These are phyloP conservation scores for Steinernema hermaphroditum DNA, from an alignment of 2,888 invertebrate species.

Conservation along the genomic window DNA sequence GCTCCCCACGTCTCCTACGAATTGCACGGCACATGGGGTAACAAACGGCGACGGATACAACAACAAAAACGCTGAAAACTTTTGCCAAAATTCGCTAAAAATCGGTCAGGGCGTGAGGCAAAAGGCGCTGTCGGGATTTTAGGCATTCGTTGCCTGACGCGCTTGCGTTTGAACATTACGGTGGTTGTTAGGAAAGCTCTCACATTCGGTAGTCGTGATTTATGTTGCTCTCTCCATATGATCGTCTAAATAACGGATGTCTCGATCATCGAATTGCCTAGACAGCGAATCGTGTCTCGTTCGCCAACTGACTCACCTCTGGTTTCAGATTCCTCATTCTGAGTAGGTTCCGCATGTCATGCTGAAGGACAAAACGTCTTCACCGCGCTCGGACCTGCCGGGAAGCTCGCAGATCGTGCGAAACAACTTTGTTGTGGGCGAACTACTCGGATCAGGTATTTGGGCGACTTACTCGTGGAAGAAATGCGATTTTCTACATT, in stretches of 20 bases:
- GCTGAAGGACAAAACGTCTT: background rate
- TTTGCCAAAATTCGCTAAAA: slow-evolving; percentile 1
- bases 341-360: no score
- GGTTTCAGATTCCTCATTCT: no score
- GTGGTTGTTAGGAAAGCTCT: background rate
- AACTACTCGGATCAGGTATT: slow-evolving; percentile 28
- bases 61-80: background rate
- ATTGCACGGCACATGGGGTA: background rate
- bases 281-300: no score
- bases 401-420: slow-evolving; percentile 45
- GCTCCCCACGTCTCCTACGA: background rate
- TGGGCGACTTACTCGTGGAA: no score
- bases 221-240: background rate
- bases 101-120: background rate
- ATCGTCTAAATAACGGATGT: no score
- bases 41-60: background rate
- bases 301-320: no score
- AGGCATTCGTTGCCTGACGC: slow-evolving; percentile 20
- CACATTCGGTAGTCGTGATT: background rate
- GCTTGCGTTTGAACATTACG: background rate
- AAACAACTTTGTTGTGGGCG: slow-evolving; percentile 46
- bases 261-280: no score
- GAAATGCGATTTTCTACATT: no score
- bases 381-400: slow-evolving; percentile 34
- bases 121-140: background rate